These are phyloP conservation scores for Bergia sp. DNA, from an alignment of 92 coral and sea anemone genomes.

Conservation along the genomic window DNA sequence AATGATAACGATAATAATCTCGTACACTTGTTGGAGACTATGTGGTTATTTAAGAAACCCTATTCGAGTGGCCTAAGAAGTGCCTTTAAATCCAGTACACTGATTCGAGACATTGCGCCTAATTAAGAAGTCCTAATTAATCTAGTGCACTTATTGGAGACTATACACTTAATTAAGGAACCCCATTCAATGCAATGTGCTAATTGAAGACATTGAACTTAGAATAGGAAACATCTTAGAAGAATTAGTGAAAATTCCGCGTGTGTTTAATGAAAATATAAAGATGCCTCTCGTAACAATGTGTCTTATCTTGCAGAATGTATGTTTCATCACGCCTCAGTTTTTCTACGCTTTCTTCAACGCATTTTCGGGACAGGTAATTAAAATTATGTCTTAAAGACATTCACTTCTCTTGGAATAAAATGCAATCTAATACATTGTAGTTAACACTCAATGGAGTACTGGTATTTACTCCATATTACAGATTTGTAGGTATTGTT, in stretches of 20 bases:
- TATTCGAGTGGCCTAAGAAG: too few species aligned
- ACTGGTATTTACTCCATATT: neutral
- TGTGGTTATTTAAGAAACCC: too few species aligned
- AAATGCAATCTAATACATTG: neutral
- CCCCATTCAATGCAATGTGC: neutral
- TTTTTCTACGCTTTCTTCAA: slow-evolving; percentile 94
- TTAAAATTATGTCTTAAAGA: slow-evolving; percentile 11
- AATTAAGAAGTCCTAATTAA: neutral
- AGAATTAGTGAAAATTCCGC: neutral
- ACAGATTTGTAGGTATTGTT: too few species aligned
- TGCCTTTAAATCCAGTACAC: neutral
- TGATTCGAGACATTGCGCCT: neutral
- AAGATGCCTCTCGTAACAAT: neutral
- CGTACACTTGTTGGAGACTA: too few species aligned
- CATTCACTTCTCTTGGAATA: neutral
- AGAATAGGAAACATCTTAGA: neutral
- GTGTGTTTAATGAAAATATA: neutral
- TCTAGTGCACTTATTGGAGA: neutral
- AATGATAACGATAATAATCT: too few species aligned
- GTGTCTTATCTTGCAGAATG: slow-evolving; percentile 77
- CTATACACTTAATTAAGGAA: neutral
- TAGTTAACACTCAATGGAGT: neutral
- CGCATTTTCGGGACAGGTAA: slow-evolving; percentile 94
- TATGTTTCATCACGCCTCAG: slow-evolving; percentile 94
- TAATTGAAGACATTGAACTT: too few species aligned